Percentiles rank a stretch among this genome's conserved stretches.
Evolutionary conservation across 2,888 invertebrate genomes (phyloP).

Genomic region (Mongoloraphidia duomilia): DNA sequence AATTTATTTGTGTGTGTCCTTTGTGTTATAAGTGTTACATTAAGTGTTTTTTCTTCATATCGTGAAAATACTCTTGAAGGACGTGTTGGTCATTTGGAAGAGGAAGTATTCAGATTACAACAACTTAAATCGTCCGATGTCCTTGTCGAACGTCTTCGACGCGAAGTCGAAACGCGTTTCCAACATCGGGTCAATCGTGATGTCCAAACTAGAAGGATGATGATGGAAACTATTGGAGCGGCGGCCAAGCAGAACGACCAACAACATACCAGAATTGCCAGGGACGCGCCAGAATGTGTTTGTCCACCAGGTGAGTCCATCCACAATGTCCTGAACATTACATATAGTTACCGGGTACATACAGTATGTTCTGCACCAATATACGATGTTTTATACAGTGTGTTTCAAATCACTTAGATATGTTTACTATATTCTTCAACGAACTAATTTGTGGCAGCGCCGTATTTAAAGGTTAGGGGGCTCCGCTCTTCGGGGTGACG

Average conservation of each 20-base stretch:
- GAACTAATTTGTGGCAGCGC: too few relatives aligned
- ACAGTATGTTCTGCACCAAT: too few relatives aligned
- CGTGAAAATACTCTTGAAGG: slow-evolving; percentile 38
- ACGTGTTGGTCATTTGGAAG: slow-evolving; percentile 37
- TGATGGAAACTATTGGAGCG: slow-evolving; percentile 10
- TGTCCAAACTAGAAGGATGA: slow-evolving; percentile 19
- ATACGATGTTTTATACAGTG: too few relatives aligned
- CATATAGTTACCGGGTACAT: not conserved
- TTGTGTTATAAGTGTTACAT: slow-evolving; percentile 47
- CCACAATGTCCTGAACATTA: not conserved
- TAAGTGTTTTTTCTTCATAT: slow-evolving; percentile 45
- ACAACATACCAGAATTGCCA: slow-evolving; percentile 32
- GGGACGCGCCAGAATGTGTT: slow-evolving; percentile 49
- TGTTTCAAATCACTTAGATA: too few relatives aligned
- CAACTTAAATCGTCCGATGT: slow-evolving; percentile 23
- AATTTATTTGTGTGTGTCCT: slow-evolving; percentile 43
- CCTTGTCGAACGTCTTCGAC: slow-evolving; percentile 37
- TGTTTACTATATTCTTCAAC: too few relatives aligned
- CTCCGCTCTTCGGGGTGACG: too few relatives aligned
- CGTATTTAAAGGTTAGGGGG: too few relatives aligned
- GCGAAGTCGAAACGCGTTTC: slow-evolving; percentile 35
- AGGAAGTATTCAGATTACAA: slow-evolving; percentile 37
- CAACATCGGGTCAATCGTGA: slow-evolving; percentile 28
- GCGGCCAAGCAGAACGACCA: slow-evolving; percentile 10
- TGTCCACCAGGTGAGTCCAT: slow-evolving; percentile 52